These are phyloP conservation scores for Pachliopta kotzebuea DNA, from an alignment of 2,888 invertebrate genomes.

Conservation along the genomic window DNA sequence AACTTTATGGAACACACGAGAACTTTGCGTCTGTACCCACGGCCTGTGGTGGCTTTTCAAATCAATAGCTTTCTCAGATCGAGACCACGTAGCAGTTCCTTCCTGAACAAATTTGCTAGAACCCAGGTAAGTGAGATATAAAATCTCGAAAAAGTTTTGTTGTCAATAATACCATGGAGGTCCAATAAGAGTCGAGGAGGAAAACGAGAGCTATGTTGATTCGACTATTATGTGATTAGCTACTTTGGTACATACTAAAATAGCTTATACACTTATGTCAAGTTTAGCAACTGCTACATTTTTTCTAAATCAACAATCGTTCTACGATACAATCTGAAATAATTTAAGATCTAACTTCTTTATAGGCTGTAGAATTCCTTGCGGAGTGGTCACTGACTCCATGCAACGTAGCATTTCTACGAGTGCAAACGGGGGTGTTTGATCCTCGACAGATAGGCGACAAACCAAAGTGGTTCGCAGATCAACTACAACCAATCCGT, in stretches of 20 bases:
- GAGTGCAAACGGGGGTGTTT: slow-evolving; percentile 97
- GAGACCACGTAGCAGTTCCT: slow-evolving; percentile 92
- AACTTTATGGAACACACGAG: slow-evolving; percentile 99
- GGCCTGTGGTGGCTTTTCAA: slow-evolving; percentile 99
- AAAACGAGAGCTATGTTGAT: too few relatives aligned
- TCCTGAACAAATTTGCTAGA: slow-evolving; percentile 94
- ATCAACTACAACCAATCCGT: slow-evolving; percentile 91
- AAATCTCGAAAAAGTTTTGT: too few relatives aligned
- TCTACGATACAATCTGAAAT: not conserved
- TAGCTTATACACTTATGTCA: too few relatives aligned
- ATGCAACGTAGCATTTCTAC: slow-evolving; percentile 97
- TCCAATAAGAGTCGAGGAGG: too few relatives aligned
- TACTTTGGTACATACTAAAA: too few relatives aligned
- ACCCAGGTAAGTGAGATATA: slow-evolving; percentile 85
- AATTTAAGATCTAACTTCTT: not conserved
- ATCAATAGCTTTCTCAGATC: slow-evolving; percentile 97
- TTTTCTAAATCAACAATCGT: too few relatives aligned
- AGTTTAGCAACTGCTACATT: too few relatives aligned
- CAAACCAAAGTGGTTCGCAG: slow-evolving; percentile 98
- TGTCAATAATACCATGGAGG: too few relatives aligned
- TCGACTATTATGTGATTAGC: too few relatives aligned
- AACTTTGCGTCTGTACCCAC: slow-evolving; percentile 96
- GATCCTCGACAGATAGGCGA: slow-evolving; percentile 98
- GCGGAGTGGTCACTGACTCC: slow-evolving; percentile 99
- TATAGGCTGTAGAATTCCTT: slow-evolving; percentile 96